Base-by-base conservation (phyloP, 2,888 invertebrate species). In the Drosophila gaucha region DNA sequence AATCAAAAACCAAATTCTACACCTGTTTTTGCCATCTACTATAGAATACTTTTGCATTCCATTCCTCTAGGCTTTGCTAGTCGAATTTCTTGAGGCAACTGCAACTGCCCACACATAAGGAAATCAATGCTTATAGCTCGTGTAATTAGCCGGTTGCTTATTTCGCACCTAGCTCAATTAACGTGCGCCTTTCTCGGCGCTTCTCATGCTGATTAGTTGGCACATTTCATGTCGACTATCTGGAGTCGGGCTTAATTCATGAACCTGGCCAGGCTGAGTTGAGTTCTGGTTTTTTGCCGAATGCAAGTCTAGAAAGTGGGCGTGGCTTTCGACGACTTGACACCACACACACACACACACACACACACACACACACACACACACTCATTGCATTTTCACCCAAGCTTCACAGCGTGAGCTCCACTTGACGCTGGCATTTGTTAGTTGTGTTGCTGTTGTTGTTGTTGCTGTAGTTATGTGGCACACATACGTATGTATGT, bases 271-370 rank as follows among this genome's bases (percentile, higher is more conserved):
- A 26, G 26, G 49, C 16, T 10, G 18, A n/a, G n/a, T 16, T 35
- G 16, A 18, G 43, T 16, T 68, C 54, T 50, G 50, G 69, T 51
- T 62, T 63, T 8, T 39, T 39, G 47, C 31, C 20, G 22, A 28
- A 10, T 39, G 28, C 20, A 10, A 3, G 14, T 41, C 64, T 57
- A 64, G 64, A 70, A 70, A 58, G 69, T 69, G 71, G 71, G 71
- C 46, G 69, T 41, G 46, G 20, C 9, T 9, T 5, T n/a, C 33
- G 14, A n/a, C 33, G 14, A n/a, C 35, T 50, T 59, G 49, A 50
- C 64, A 43, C 33, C 57, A 28, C 31, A 47, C 44, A 60, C 54
- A 60, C 22, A 39, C 39, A 22, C 43, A 43, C 31, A 47, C 44
- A 60, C 54, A 60, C 22, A 39, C 39, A 22, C 43, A 43, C 57